Evolutionary conservation across 2,888 invertebrate species (phyloP).

Genomic region (Morinoia aosen): DNA sequence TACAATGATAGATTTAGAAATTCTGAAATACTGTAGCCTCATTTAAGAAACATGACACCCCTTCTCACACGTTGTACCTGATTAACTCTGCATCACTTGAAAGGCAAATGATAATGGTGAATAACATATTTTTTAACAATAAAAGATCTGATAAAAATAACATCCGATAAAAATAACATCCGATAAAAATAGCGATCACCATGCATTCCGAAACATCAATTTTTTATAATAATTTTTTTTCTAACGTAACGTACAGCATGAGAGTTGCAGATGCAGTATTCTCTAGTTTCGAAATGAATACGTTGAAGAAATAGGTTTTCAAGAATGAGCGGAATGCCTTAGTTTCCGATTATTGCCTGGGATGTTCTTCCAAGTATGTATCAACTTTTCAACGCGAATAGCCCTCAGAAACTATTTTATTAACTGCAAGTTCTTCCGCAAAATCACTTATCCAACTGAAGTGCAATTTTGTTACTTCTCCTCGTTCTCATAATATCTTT

Average conservation of each 20-base stretch:
- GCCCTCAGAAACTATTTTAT: not conserved
- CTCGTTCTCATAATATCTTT: not conserved
- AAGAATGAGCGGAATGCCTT: not conserved
- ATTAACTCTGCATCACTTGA: too few species aligned
- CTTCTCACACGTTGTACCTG: not conserved
- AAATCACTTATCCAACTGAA: not conserved
- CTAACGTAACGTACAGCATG: not conserved
- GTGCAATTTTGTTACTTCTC: not conserved
- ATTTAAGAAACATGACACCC: not conserved
- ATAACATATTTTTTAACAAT: too few species aligned
- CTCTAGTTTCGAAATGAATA: not conserved
- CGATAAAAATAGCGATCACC: too few species aligned
- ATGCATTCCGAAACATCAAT: too few species aligned
- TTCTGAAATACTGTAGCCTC: not conserved
- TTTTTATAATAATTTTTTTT: too few species aligned
- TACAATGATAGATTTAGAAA: not conserved
- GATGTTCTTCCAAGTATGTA: not conserved
- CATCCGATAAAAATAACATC: too few species aligned
- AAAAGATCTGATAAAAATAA: too few species aligned
- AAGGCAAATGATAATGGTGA: too few species aligned
- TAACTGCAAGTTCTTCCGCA: not conserved
- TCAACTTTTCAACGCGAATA: not conserved
- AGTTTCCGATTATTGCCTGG: not conserved
- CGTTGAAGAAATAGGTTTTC: not conserved
- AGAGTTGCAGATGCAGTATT: not conserved